Percentiles rank a stretch among this genome's conserved stretches.
These are phyloP conservation scores for Scaptomyza hsui DNA, from an alignment of 1,140 invertebrate genomes.

Conservation along the genomic window DNA sequence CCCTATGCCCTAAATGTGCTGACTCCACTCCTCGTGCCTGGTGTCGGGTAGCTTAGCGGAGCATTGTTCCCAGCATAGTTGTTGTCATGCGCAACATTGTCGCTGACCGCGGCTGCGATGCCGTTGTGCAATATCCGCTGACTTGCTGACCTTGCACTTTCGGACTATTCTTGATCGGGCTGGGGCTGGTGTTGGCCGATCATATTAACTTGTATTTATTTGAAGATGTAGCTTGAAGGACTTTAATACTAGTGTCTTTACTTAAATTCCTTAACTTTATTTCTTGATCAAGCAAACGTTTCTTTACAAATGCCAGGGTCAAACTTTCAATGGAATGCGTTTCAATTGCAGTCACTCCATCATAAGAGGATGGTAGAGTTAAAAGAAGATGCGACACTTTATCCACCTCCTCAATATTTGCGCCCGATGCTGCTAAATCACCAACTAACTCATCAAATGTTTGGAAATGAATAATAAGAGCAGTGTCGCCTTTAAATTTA, in stretches of 20 bases:
- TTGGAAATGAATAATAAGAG: constrained; percentile 62
- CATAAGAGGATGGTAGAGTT: constrained; percentile 73
- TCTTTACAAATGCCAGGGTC: too few relatives aligned
- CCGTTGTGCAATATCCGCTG: too few relatives aligned
- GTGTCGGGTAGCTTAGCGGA: neutral
- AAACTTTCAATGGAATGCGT: constrained; percentile 39
- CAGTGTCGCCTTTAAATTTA: too few relatives aligned
- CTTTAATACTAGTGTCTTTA: constrained; percentile 59
- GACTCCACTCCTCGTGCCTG: neutral
- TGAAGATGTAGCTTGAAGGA: constrained; percentile 36
- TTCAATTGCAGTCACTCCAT: constrained; percentile 82
- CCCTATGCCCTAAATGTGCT: constrained; percentile 1
- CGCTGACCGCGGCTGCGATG: too few relatives aligned
- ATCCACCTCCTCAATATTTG: constrained; percentile 51
- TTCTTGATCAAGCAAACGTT: too few relatives aligned
- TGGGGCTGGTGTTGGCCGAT: too few relatives aligned
- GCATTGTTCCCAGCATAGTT: neutral
- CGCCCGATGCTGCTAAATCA: constrained; percentile 58
- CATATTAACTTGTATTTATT: too few relatives aligned
- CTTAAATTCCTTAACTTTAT: too few relatives aligned
- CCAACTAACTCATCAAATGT: constrained; percentile 75
- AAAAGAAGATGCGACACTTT: constrained; percentile 78
- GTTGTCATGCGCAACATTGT: too few relatives aligned
- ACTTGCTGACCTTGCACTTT: too few relatives aligned
- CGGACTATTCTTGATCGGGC: too few relatives aligned